phyloP scores from a whole-genome alignment of 1,140 invertebrate genomes.

The Muscidifurax raptorellus region DNA sequence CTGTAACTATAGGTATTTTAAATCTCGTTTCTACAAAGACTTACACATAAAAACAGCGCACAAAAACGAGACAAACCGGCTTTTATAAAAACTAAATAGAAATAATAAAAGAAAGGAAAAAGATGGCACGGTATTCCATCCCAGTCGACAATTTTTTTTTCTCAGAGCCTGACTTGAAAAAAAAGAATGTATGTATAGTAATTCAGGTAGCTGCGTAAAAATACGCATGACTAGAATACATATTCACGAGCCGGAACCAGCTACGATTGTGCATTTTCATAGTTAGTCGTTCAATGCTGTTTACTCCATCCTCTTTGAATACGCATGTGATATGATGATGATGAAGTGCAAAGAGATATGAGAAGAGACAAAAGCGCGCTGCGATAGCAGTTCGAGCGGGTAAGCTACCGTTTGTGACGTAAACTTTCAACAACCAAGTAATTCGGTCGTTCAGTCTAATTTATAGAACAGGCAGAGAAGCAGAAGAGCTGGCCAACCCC shows the following conservation, averaged over 20 bases:
- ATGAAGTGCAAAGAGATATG: background rate
- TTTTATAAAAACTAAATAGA: background rate
- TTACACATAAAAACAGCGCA: background rate
- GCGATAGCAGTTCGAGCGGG: slow-evolving; percentile 7
- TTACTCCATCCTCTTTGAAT: background rate
- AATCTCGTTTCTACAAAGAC: background rate
- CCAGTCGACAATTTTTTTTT: background rate
- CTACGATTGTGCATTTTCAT: background rate
- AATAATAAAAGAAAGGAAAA: background rate
- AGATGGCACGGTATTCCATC: background rate
- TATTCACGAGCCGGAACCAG: background rate
- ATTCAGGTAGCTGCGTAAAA: background rate
- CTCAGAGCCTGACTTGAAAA: background rate
- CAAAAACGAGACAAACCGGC: background rate
- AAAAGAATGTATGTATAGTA: background rate
- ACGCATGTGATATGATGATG: background rate
- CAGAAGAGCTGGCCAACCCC: background rate
- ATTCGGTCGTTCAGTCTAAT: slow-evolving; percentile 5
- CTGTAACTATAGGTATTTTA: slow-evolving; percentile 1
- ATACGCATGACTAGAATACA: background rate
- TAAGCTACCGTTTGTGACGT: background rate
- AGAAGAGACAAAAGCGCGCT: background rate
- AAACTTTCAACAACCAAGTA: slow-evolving; percentile 22
- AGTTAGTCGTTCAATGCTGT: background rate
- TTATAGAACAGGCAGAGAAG: background rate